phyloP scores from a whole-genome alignment of 2,888 invertebrate species.

The Lithosia quadra region DNA sequence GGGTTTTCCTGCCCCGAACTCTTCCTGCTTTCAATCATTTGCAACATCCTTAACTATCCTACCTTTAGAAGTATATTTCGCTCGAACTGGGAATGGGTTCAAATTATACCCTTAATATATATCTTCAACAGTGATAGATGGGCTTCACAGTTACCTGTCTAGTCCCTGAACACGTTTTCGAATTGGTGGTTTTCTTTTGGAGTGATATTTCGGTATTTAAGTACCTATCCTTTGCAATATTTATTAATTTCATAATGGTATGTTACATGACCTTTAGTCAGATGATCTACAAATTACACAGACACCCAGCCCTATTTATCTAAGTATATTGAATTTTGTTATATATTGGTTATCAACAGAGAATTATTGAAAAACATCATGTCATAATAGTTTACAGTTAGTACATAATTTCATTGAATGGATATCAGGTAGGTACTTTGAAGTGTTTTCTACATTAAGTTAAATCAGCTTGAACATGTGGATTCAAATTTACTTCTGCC shows the following conservation, averaged over 20 bases:
- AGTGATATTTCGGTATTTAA: neutral
- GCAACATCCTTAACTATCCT: neutral
- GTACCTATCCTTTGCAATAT: neutral
- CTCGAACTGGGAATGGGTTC: neutral
- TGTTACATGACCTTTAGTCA: neutral
- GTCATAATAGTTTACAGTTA: no score
- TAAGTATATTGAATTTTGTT: no score
- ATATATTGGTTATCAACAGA: no score
- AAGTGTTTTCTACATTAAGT: neutral
- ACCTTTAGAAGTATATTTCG: neutral
- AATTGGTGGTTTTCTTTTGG: neutral
- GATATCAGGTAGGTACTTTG: neutral
- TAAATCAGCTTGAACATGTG: neutral
- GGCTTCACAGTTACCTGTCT: neutral
- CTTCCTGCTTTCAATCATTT: neutral
- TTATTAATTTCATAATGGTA: neutral
- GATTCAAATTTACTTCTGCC: neutral
- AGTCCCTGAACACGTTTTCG: neutral
- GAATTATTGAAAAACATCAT: no score
- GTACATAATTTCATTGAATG: neutral
- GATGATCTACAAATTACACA: neutral
- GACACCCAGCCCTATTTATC: neutral
- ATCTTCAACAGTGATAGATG: constrained; percentile 1
- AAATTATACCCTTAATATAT: neutral
- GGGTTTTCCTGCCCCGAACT: no score